Conservation (phyloP, 2,888 invertebrate genomes). For the Lasiommata megera region DNA sequence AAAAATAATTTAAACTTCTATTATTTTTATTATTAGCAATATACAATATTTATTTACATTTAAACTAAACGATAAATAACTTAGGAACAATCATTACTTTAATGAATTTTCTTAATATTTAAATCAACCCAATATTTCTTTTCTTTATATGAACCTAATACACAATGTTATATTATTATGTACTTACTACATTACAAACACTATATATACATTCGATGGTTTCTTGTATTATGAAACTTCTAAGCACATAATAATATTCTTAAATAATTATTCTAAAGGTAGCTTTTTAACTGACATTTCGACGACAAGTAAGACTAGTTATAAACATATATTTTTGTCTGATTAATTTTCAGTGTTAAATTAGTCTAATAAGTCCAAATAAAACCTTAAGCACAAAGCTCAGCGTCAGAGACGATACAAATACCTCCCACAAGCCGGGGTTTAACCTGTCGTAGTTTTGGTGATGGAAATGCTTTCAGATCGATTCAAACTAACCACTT, state of each 20-base stretch:
- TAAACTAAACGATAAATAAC: slow-evolving; percentile 22
- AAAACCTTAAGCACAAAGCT: no score
- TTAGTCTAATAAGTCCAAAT: no score
- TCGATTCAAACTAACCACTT: no score
- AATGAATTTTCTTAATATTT: slow-evolving; percentile 3
- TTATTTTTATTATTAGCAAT: slow-evolving; percentile 28
- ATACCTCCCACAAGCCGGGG: no score
- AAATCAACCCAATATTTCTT: slow-evolving; percentile 9
- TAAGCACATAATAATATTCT: not conserved
- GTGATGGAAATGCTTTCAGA: no score
- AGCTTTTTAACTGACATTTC: no score
- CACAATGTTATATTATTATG: slow-evolving; percentile 1
- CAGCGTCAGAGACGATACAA: no score
- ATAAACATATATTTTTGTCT: no score
- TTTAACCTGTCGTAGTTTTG: no score
- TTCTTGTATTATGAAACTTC: not conserved
- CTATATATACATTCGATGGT: not conserved
- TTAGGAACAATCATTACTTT: slow-evolving; percentile 21
- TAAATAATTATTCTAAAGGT: no score
- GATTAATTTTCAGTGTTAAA: no score
- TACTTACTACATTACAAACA: not conserved
- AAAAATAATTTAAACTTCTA: slow-evolving; percentile 31
- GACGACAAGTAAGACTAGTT: no score
- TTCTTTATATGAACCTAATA: slow-evolving; percentile 7
- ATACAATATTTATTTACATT: slow-evolving; percentile 13